Conservation (phyloP, 1,140 invertebrate species). For the Ceratina japonica region DNA sequence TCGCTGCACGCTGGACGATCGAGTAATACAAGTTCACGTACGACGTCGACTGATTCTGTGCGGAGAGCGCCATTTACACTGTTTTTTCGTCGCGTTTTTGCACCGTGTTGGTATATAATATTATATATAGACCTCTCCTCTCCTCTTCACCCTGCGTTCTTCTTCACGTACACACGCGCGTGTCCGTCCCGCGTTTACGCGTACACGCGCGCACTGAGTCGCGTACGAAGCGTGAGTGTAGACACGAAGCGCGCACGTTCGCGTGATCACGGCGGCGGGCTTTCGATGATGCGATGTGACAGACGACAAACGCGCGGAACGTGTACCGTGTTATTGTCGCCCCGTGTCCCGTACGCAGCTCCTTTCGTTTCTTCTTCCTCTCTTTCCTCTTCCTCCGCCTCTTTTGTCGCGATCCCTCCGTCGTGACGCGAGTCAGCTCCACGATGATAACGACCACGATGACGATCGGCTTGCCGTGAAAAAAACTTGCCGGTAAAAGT, state of each 20-base stretch:
- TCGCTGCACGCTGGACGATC: conserved; percentile 79
- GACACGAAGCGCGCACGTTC: conserved; percentile 52
- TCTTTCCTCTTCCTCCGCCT: conserved; percentile 22
- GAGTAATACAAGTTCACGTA: conserved; percentile 80
- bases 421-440: conserved; percentile 23
- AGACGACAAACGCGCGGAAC: conserved; percentile 48
- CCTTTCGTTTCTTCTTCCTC: not conserved
- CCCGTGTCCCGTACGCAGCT: conserved; percentile 38
- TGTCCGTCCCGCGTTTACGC: conserved; percentile 53
- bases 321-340: conserved; percentile 1
- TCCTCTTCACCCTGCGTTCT: not conserved
- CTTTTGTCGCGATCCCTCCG: conserved; percentile 41
- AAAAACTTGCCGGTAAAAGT: conserved; percentile 1
- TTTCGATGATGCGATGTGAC: conserved; percentile 38
- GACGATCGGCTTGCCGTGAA: conserved; percentile 10
- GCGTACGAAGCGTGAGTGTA: conserved; percentile 23
- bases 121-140: conserved; percentile 26
- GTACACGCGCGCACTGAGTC: conserved; percentile 23
- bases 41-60: conserved; percentile 78
- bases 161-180: conserved; percentile 40
- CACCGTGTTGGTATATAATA: conserved; percentile 17
- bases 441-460: not conserved
- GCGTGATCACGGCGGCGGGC: conserved; percentile 57
- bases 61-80: conserved; percentile 80
- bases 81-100: conserved; percentile 61